Evolutionary conservation across 2,797 vertebrate genomes (phyloP), one percentile per base, ranked within the genome.

Genomic region (Phoeniculus purpureus): DNA sequence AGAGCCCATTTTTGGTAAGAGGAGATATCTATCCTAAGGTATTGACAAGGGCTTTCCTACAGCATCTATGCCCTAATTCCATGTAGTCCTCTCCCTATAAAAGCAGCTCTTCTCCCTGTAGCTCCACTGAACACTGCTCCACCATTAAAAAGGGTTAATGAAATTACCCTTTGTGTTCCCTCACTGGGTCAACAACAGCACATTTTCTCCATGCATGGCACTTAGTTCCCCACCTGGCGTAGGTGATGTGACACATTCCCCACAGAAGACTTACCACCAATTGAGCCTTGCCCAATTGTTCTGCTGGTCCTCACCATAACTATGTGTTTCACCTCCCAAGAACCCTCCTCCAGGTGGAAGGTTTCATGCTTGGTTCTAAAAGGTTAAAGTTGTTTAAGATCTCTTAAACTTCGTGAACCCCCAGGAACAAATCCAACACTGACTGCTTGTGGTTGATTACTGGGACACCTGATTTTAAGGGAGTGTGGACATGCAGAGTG

Each of bases 181-280:
- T 81, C 58, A 16, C 15, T 31, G 29, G 11, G 5, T 62, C 61
- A 77, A 4, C 32, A 74, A 29, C 22, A 67, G 27, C 29, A 43
- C 0, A 0, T 60, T 74, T 88, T 47, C 34, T 71, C 29, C 29
- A 47, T n/a, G 18, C 18, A 32, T 10, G 56, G 43, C 56, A 17
- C 11, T 64, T 27, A 34, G 2, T 52, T 52, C 13, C 40, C 40
- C 55, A 37, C 8, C 4, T 1, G 1, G 45, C 0, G 0, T 62
- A 43, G 48, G 22, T 12, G 61, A 18, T 2, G 6, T 15, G 26
- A 50, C 25, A 10, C 6, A 16, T 21, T 7, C 13, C 12, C 1
- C 4, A 0, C 43, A 54, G 7, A 9, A 79, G 64, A 31, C 6
- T 27, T 37, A 25, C 8, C 68, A 52, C n/a, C 13, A 31, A 0